Conservation (phyloP, 2,797 vertebrate genomes). For the Micromesistius poutassou region DNA sequence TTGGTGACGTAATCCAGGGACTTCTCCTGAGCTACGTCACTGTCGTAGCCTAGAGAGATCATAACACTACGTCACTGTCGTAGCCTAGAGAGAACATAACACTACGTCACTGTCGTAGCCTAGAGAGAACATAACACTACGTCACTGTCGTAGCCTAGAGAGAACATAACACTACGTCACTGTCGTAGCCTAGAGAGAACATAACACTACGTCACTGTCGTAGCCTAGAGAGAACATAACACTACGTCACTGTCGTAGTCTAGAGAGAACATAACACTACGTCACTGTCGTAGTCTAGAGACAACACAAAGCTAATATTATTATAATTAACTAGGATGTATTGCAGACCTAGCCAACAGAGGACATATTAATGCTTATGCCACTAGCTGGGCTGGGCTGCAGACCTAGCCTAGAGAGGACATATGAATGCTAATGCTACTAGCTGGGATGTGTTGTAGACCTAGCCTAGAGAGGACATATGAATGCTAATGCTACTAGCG, state of each 20-base stretch:
- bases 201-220: conserved; percentile 31
- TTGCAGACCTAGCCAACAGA: conserved; percentile 68
- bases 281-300: no score
- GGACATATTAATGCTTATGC: background rate
- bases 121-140: background rate
- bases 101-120: conserved; percentile 41
- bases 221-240: conserved; percentile 57
- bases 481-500: background rate
- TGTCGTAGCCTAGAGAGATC: conserved; percentile 85
- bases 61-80: conserved; percentile 31
- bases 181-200: background rate
- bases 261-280: background rate
- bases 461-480: conserved; percentile 44
- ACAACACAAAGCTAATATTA: background rate
- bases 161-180: background rate
- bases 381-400: background rate
- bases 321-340: no score
- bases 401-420: conserved; percentile 65
- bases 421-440: background rate
- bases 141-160: conserved; percentile 42
- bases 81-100: conserved; percentile 21
- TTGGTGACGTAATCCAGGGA: conserved; percentile 88
- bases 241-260: conserved; percentile 40
- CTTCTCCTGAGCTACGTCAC: conserved; percentile 92
- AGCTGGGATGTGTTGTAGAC: conserved; percentile 52